Percentiles rank a stretch among this genome's conserved stretches.
phyloP scores from a whole-genome alignment of 2,888 invertebrate species.

The Pachliopta kotzebuea region DNA sequence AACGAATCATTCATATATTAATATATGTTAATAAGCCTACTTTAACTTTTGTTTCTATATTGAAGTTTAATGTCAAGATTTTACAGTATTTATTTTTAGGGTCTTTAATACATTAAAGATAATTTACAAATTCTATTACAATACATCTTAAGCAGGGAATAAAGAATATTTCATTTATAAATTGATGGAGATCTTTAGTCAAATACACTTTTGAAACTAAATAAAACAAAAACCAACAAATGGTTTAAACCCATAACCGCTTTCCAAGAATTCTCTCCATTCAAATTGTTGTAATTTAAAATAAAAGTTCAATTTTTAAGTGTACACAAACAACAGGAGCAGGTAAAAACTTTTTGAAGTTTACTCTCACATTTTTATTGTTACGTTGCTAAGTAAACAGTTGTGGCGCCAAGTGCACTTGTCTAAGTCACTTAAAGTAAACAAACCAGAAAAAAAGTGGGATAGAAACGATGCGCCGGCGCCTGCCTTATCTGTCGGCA shows the following conservation, averaged over 20 bases:
- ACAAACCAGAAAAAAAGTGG: conserved; percentile 46
- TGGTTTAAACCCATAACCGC: too few relatives aligned
- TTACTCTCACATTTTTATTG: neutral
- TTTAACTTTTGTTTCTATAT: neutral
- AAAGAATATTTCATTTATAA: too few relatives aligned
- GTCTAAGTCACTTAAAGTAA: conserved; percentile 35
- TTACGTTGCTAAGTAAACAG: conserved; percentile 28
- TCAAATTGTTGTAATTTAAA: neutral
- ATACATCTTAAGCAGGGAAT: too few relatives aligned
- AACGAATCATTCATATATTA: neutral
- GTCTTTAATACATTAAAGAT: neutral
- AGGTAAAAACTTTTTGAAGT: neutral
- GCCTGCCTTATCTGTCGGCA: conserved; percentile 65
- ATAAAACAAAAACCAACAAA: too few relatives aligned
- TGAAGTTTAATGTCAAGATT: neutral
- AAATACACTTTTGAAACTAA: too few relatives aligned
- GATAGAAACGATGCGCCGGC: conserved; percentile 51
- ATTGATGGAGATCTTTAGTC: too few relatives aligned
- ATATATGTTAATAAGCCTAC: conserved; percentile 1
- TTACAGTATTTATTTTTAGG: neutral
- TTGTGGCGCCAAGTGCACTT: conserved; percentile 50
- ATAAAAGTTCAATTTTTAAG: neutral
- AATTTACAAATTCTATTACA: too few relatives aligned
- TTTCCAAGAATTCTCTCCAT: neutral
- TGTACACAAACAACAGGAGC: neutral